These are phyloP conservation scores for Tokudaia muenninki DNA, from an alignment of 2,797 vertebrate species.

Conservation along the genomic window DNA sequence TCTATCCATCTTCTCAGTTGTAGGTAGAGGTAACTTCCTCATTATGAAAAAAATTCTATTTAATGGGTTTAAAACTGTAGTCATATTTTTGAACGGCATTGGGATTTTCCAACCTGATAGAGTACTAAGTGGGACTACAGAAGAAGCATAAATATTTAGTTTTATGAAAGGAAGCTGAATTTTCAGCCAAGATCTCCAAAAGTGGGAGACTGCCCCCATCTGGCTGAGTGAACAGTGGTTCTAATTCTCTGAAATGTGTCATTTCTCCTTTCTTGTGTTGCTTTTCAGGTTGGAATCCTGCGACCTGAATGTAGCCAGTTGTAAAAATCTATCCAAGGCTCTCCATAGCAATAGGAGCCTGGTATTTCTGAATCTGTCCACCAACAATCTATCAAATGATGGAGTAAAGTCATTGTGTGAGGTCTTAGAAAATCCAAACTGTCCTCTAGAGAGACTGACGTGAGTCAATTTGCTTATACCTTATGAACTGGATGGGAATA, in stretches of 20 bases:
- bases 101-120: not conserved
- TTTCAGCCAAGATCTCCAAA: not conserved
- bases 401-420: constrained; percentile 73
- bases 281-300: constrained; percentile 76
- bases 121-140: not conserved
- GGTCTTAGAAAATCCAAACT: constrained; percentile 60
- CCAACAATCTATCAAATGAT: constrained; percentile 67
- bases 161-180: not conserved
- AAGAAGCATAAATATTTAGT: not conserved
- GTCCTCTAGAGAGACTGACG: constrained; percentile 70
- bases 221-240: not conserved
- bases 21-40: not conserved
- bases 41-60: not conserved
- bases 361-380: constrained; percentile 68
- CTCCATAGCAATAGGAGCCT: constrained; percentile 60
- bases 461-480: constrained; percentile 60
- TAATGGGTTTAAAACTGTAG: constrained; percentile 17
- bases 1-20: not conserved
- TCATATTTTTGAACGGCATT: constrained; percentile 9
- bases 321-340: constrained; percentile 49
- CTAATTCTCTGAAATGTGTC: not conserved
- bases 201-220: not conserved
- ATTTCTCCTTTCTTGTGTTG: constrained; percentile 8
- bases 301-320: constrained; percentile 34
- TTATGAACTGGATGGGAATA: not conserved